phyloP scores from a whole-genome alignment of 2,113 vertebrate species.

The Paracanthobrama guichenoti region DNA sequence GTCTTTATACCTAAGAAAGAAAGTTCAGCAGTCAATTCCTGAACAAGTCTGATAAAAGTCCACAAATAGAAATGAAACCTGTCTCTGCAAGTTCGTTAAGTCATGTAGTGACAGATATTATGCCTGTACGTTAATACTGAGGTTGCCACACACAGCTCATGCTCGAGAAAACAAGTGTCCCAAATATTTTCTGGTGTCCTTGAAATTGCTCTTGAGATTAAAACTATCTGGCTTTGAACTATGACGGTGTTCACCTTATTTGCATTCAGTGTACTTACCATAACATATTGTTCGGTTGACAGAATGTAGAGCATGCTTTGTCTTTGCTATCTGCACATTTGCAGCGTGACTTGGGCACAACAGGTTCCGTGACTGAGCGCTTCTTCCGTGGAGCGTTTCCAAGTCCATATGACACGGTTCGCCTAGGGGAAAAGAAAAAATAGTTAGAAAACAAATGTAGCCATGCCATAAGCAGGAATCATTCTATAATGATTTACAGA shows the following conservation, averaged over 20 bases:
- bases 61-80: slow-evolving; percentile 42
- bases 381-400: slow-evolving; percentile 83
- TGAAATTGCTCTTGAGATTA: slow-evolving; percentile 6
- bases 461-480: neutral
- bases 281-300: slow-evolving; percentile 64
- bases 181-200: neutral
- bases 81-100: slow-evolving; percentile 33
- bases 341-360: slow-evolving; percentile 74
- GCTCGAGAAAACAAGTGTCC: neutral
- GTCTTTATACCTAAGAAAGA: slow-evolving; percentile 59
- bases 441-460: neutral
- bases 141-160: neutral
- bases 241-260: neutral
- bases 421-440: slow-evolving; percentile 71
- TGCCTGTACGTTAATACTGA: neutral
- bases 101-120: neutral
- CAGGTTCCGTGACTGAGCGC: slow-evolving; percentile 76
- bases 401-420: slow-evolving; percentile 90
- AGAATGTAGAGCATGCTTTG: slow-evolving; percentile 84
- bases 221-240: neutral
- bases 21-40: slow-evolving; percentile 34
- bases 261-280: slow-evolving; percentile 53
- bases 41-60: slow-evolving; percentile 24
- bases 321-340: slow-evolving; percentile 79
- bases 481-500: neutral